These are phyloP conservation scores for Chelonia mydas DNA, from an alignment of 2,797 vertebrate species.

Conservation along the genomic window DNA sequence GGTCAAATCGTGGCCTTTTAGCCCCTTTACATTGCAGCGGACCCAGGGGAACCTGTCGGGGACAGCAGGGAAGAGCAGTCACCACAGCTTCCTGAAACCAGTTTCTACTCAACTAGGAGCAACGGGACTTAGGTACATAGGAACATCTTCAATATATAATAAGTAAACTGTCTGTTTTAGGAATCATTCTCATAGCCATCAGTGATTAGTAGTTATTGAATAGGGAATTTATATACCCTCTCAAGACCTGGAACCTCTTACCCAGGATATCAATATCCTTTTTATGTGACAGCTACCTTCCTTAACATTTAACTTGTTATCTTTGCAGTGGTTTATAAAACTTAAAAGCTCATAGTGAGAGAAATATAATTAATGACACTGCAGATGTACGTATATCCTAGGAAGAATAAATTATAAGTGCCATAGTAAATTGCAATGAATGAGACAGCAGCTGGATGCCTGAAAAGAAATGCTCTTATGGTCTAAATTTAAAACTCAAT, in stretches of 20 bases:
- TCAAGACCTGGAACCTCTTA: not conserved
- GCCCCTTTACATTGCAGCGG: not conserved
- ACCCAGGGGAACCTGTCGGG: not conserved
- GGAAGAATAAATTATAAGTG: constrained; percentile 35
- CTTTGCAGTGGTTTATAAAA: constrained; percentile 36
- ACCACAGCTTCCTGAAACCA: not conserved
- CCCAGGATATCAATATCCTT: constrained; percentile 11
- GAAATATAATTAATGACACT: constrained; percentile 23
- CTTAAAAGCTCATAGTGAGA: constrained; percentile 46
- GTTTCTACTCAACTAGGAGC: constrained; percentile 4
- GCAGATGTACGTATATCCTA: constrained; percentile 27
- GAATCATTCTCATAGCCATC: not conserved
- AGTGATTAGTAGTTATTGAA: not conserved
- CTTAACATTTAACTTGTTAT: constrained; percentile 41
- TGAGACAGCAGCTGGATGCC: not conserved
- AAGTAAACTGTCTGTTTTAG: not conserved
- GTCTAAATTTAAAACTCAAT: not conserved
- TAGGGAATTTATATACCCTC: not conserved
- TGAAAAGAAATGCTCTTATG: not conserved
- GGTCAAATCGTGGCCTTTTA: not conserved
- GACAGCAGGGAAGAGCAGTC: not conserved
- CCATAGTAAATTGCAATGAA: constrained; percentile 42
- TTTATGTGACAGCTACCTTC: constrained; percentile 14
- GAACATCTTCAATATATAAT: not conserved
- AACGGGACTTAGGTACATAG: not conserved